Conservation (phyloP, 2,113 vertebrate species). For the Entelurus aequoreus region DNA sequence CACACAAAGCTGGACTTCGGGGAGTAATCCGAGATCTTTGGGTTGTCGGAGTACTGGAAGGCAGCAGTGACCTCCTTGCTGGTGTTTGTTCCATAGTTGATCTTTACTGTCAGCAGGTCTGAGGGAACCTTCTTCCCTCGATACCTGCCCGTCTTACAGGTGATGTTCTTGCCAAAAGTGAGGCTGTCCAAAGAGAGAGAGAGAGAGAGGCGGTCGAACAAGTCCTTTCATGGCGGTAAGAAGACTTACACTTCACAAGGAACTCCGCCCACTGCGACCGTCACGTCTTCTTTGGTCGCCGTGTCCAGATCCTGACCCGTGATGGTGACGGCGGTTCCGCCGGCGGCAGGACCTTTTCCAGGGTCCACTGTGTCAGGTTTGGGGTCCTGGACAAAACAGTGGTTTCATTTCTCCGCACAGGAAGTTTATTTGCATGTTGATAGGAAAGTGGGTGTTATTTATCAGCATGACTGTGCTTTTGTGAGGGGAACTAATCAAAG, state of each 20-base stretch:
- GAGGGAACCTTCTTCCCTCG: conserved; percentile 41
- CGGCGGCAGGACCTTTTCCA: conserved; percentile 76
- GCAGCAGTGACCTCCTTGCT: conserved; percentile 19
- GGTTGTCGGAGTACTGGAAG: conserved; percentile 80
- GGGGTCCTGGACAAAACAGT: conserved; percentile 72
- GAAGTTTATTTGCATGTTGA: no score
- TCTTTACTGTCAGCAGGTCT: conserved; percentile 36
- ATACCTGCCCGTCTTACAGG: conserved; percentile 79
- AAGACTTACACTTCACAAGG: conserved; percentile 82
- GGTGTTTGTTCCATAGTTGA: conserved; percentile 73
- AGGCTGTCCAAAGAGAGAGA: conserved; percentile 61
- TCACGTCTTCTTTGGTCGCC: conserved; percentile 79
- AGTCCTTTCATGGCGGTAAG: no score
- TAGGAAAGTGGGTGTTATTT: no score
- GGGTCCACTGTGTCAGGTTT: conserved; percentile 68
- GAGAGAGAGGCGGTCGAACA: neutral
- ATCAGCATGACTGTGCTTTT: no score
- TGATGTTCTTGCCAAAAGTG: conserved; percentile 72
- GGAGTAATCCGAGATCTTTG: conserved; percentile 70
- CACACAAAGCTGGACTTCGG: conserved; percentile 85
- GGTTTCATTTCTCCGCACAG: neutral
- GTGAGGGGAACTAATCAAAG: no score
- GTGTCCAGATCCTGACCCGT: conserved; percentile 77
- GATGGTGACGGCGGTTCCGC: conserved; percentile 87
- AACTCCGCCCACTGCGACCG: conserved; percentile 69